A percentile compares a stretch with the other conserved stretches of the same genome.
Conservation (phyloP, 2,113 vertebrate species). For the Cichladusa arquata region DNA sequence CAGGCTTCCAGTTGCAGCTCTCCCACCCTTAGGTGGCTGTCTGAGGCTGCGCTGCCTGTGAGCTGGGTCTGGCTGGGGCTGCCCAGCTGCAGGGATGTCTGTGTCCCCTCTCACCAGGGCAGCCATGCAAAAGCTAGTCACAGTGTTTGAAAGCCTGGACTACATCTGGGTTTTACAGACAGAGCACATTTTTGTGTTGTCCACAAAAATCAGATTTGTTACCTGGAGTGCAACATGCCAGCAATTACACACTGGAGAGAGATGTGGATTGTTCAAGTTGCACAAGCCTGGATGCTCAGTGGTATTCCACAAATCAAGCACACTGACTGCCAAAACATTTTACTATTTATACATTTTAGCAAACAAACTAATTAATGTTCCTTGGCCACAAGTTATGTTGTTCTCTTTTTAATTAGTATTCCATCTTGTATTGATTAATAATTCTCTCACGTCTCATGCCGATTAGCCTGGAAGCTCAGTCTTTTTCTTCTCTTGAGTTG, state of each 20-base stretch:
- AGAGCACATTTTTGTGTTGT: not conserved
- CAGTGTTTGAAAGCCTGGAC: not conserved
- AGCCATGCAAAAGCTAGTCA: not conserved
- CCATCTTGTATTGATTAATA: not conserved
- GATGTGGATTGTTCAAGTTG: not conserved
- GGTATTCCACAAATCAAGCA: not conserved
- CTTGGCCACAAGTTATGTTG: no score
- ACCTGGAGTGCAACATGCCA: not conserved
- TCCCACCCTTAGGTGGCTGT: not conserved
- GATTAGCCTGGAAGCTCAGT: not conserved
- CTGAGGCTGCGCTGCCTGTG: not conserved
- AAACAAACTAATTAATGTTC: not conserved
- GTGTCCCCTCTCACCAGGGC: no score
- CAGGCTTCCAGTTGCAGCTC: not conserved
- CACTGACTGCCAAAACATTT: not conserved
- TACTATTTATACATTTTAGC: not conserved
- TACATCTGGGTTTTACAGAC: not conserved
- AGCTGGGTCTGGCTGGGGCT: not conserved
- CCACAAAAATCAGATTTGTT: not conserved
- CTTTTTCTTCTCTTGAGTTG: not conserved
- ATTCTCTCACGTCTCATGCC: not conserved
- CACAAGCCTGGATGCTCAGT: not conserved
- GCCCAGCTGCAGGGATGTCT: not conserved
- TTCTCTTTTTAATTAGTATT: not conserved
- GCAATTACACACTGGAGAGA: not conserved